Evolutionary conservation across 2,113 vertebrate species (phyloP).

Genomic region (Oceanites oceanicus): DNA sequence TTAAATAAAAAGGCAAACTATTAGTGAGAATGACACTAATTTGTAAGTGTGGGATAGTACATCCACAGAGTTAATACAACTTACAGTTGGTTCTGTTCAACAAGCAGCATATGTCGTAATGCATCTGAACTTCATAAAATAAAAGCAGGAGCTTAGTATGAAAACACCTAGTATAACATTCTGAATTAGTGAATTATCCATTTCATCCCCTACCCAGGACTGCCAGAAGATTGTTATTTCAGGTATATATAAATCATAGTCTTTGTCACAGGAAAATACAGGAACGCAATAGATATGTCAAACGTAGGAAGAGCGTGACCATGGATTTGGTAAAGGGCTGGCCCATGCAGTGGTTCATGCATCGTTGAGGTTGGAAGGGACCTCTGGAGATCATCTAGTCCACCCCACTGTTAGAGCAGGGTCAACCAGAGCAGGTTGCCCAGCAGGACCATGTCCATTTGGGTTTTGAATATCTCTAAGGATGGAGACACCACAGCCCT

Average conservation of each 20-base stretch:
- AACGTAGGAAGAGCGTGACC: neutral
- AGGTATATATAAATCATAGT: neutral
- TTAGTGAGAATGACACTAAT: neutral
- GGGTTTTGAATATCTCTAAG: neutral
- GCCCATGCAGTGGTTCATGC: neutral
- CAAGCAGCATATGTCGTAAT: neutral
- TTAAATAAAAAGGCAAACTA: neutral
- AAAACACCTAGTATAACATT: neutral
- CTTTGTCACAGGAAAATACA: neutral
- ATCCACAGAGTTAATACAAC: neutral
- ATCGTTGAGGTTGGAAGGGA: neutral
- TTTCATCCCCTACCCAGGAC: neutral
- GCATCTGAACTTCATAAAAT: neutral
- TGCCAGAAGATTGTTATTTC: neutral
- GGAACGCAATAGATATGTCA: neutral
- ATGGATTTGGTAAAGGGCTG: neutral
- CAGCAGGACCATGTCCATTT: neutral
- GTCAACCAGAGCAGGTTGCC: neutral
- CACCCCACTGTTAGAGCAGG: neutral
- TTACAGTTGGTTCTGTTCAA: neutral
- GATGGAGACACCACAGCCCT: neutral
- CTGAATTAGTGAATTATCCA: neutral
- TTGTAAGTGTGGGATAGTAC: neutral
- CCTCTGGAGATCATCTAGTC: neutral
- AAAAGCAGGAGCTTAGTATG: neutral